Conservation (phyloP, 2,888 invertebrate genomes). For the Nemapogon koenigi region DNA sequence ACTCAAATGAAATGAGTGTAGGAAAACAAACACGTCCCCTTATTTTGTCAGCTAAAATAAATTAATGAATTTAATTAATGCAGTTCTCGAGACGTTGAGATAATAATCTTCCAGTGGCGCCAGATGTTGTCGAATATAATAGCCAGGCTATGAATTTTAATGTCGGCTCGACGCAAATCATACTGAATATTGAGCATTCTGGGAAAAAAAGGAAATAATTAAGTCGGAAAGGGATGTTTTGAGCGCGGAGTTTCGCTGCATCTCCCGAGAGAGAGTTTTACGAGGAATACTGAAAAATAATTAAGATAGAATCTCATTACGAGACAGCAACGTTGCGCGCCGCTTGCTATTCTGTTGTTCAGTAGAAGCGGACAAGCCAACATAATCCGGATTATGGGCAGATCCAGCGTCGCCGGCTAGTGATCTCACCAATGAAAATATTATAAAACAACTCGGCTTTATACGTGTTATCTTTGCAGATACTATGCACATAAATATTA, state of each 20-base stretch:
- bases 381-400: slow-evolving; percentile 10
- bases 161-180: slow-evolving; percentile 44
- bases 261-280: slow-evolving; percentile 34
- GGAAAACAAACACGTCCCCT: slow-evolving; percentile 2
- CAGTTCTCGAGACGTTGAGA: slow-evolving; percentile 35
- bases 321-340: slow-evolving; percentile 22
- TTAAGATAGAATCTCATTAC: slow-evolving; percentile 46
- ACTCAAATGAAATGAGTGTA: too few relatives aligned
- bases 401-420: not conserved
- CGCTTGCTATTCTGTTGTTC: slow-evolving; percentile 9
- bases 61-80: slow-evolving; percentile 9
- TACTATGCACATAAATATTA: too few relatives aligned
- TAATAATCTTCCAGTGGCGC: slow-evolving; percentile 42
- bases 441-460: too few relatives aligned
- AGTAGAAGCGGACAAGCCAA: slow-evolving; percentile 7
- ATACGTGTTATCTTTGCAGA: too few relatives aligned
- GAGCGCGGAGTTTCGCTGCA: slow-evolving; percentile 36
- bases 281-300: slow-evolving; percentile 42
- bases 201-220: slow-evolving; percentile 45
- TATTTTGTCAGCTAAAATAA: slow-evolving; percentile 8
- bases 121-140: slow-evolving; percentile 55
- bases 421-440: too few relatives aligned
- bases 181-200: slow-evolving; percentile 48
- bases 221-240: slow-evolving; percentile 43
- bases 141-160: slow-evolving; percentile 56